phyloP scores from a whole-genome alignment of 2,888 invertebrate species.

The Sipha maydis region DNA sequence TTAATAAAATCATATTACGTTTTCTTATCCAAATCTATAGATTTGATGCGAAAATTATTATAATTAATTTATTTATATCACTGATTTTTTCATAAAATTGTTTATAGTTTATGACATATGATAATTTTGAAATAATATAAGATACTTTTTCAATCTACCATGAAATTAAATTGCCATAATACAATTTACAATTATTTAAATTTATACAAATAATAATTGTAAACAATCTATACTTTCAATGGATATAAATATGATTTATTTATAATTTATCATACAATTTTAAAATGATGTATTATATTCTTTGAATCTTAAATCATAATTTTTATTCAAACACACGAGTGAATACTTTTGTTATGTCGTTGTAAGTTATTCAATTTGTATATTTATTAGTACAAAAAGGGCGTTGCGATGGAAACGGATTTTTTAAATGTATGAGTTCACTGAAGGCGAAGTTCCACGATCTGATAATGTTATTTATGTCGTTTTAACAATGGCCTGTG shows the following conservation, averaged over 20 bases:
- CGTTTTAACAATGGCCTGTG: slow-evolving; percentile 44
- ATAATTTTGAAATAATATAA: neutral
- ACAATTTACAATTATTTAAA: neutral
- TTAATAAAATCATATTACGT: neutral
- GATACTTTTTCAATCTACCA: neutral
- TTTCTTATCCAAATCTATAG: neutral
- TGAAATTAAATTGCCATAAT: neutral
- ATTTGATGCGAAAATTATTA: no score
- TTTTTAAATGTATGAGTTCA: slow-evolving; percentile 54
- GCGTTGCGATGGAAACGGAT: slow-evolving; percentile 50
- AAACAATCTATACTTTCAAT: neutral
- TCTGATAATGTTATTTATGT: slow-evolving; percentile 59
- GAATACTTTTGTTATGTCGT: slow-evolving; percentile 32
- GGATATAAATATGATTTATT: slow-evolving; percentile 30
- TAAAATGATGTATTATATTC: slow-evolving; percentile 5
- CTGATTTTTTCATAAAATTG: neutral
- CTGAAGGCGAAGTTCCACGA: slow-evolving; percentile 52
- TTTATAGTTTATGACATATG: neutral
- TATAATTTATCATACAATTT: neutral
- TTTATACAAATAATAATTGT: neutral
- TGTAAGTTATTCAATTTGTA: slow-evolving; percentile 51
- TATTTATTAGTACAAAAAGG: slow-evolving; percentile 51
- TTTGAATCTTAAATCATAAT: slow-evolving; percentile 31
- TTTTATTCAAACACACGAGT: slow-evolving; percentile 41
- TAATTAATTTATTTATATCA: neutral